Conservation (phyloP, 2,888 invertebrate species). For the Brachyopa scutellaris region DNA sequence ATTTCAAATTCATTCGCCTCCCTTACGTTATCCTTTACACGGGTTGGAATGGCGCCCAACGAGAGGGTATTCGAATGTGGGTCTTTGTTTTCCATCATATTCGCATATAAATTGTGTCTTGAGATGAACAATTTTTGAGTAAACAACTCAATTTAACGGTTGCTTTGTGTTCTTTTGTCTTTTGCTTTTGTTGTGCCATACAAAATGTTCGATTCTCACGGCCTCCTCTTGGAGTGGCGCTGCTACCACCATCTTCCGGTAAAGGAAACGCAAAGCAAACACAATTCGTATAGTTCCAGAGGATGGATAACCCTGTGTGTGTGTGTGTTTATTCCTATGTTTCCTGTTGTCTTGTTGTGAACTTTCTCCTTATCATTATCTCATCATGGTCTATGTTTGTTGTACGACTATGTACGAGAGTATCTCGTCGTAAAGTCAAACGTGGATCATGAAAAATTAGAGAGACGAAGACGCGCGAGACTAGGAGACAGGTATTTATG, state of each 20-base stretch:
- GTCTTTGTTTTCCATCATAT: conserved; percentile 58
- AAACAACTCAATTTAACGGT: conserved; percentile 66
- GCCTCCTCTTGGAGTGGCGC: neutral
- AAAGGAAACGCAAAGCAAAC: conserved; percentile 39
- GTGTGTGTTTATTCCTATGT: conserved; percentile 12
- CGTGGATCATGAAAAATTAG: conserved; percentile 50
- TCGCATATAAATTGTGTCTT: conserved; percentile 68
- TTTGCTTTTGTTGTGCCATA: neutral
- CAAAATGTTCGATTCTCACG: conserved; percentile 59
- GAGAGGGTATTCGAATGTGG: conserved; percentile 11
- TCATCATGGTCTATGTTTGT: conserved; percentile 9
- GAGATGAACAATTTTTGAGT: conserved; percentile 56
- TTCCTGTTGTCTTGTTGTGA: conserved; percentile 49
- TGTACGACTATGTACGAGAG: neutral
- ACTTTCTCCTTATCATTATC: conserved; percentile 62
- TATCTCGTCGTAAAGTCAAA: conserved; percentile 29
- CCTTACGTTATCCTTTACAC: conserved; percentile 24
- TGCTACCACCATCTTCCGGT: neutral
- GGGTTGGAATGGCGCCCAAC: conserved; percentile 22
- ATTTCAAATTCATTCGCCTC: conserved; percentile 54
- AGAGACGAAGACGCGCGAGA: conserved; percentile 13
- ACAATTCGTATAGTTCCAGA: conserved; percentile 36
- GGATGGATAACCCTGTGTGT: conserved; percentile 23
- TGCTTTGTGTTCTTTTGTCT: conserved; percentile 36
- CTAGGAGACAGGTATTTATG: conserved; percentile 44